phyloP scores from a whole-genome alignment of 1,140 invertebrate species.

The Stegodyphus dumicola region DNA sequence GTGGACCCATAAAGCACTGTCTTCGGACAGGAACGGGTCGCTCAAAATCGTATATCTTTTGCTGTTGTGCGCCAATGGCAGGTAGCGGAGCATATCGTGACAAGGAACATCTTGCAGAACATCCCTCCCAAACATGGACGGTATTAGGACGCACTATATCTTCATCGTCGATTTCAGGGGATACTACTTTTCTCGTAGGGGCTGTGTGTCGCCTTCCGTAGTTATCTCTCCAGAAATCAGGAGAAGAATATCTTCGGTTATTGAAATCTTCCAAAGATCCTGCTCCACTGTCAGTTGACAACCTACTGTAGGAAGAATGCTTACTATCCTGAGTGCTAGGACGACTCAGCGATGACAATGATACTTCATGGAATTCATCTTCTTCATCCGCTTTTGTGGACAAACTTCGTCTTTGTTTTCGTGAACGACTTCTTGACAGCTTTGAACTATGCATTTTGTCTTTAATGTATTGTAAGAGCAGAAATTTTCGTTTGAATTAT shows the following conservation, averaged over 20 bases:
- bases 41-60: not conserved
- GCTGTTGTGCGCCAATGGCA: slow-evolving; percentile 26
- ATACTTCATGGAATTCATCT: not conserved
- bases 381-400: not conserved
- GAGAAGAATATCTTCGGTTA: slow-evolving; percentile 28
- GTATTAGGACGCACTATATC: slow-evolving; percentile 24
- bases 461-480: too few species aligned
- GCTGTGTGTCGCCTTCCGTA: slow-evolving; percentile 40
- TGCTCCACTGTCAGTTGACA: slow-evolving; percentile 46
- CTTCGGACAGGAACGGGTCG: slow-evolving; percentile 11
- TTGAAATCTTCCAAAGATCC: slow-evolving; percentile 50
- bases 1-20: slow-evolving; percentile 42
- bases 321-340: slow-evolving; percentile 40
- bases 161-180: not conserved
- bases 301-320: slow-evolving; percentile 33
- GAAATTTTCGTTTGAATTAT: too few species aligned
- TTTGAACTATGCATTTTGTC: slow-evolving; percentile 22
- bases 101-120: slow-evolving; percentile 32
- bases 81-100: slow-evolving; percentile 46
- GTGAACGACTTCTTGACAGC: not conserved
- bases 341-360: slow-evolving; percentile 13
- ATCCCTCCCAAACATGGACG: slow-evolving; percentile 38
- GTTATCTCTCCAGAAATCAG: slow-evolving; percentile 33
- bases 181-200: slow-evolving; percentile 15
- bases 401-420: not conserved